Evolutionary conservation across 2,888 invertebrate species (phyloP), one percentile per base, ranked within the genome.

Genomic region (Phengaris arion): DNA sequence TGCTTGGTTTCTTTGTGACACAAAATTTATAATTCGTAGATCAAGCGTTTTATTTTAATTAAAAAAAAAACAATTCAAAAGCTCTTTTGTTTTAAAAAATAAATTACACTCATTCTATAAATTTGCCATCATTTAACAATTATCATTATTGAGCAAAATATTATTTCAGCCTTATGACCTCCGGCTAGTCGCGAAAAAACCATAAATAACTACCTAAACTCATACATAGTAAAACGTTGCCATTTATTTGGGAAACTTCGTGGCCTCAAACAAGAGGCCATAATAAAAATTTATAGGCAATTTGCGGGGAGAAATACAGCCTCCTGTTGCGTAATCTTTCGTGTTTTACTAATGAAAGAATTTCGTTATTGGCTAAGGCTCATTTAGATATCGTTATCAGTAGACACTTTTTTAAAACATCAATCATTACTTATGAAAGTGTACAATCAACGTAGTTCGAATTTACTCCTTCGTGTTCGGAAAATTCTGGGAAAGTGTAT

Each of bases 251-350:
- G 81, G 85, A 87, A 89, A 87, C 88, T 87, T 86, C 86, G 84
- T 88, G 88, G 88, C 89, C 89, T 90, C 89, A 87, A 91, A 90
- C 85, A 87, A 88, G 87, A 90, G 89, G 90, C 89, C 85, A 90
- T 92, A 92, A 92, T 91, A 92, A 87, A 90, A 92, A 92, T 91
- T 92, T 92, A 92, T 92, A 88, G 92, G 88, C 91, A 91, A 92
- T 92, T 92, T 91, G 85, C 83, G 83, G 84, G 35, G 81, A 89
- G 87, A 91, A 88, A 89, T 90, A 91, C 88, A 80, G 86, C 87
- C 85, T 83, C 81, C 85, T 86, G 82, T 83, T 83, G 79, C 83
- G 84, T 83, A 81, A 83, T 84, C 85, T 85, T 88, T 89, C 90
- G 85, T 87, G 87, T 90, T 89, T 89, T 85, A 83, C 86, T 91